These are phyloP conservation scores for Styela plicata DNA, from an alignment of 23 tunicate genomes.

Conservation along the genomic window DNA sequence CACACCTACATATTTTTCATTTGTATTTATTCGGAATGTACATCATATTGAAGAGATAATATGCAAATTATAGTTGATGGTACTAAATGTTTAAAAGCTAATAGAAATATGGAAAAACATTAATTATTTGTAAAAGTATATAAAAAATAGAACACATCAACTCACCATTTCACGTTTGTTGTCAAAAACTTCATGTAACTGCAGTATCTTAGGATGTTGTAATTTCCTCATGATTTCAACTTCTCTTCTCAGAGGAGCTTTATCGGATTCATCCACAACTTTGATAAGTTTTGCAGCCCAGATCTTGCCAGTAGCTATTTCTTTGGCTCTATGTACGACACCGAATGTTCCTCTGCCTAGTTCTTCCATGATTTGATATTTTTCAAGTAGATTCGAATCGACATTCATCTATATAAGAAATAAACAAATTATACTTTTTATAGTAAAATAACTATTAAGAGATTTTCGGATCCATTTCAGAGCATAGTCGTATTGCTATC, in stretches of 20 bases:
- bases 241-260: slow-evolving; percentile 75
- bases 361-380: slow-evolving; percentile 91
- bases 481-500: too few species aligned
- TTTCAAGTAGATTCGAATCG: slow-evolving; percentile 43
- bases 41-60: too few species aligned
- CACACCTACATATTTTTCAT: too few species aligned
- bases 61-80: too few species aligned
- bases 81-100: background rate
- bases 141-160: too few species aligned
- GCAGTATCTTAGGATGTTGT: slow-evolving; percentile 84
- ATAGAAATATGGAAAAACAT: background rate
- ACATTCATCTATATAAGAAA: slow-evolving; percentile 23
- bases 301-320: slow-evolving; percentile 82
- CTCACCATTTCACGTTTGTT: slow-evolving; percentile 66
- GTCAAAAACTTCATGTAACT: slow-evolving; percentile 93
- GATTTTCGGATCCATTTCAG: too few species aligned
- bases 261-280: slow-evolving; percentile 62
- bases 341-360: slow-evolving; percentile 89
- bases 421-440: background rate
- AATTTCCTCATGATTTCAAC: slow-evolving; percentile 86
- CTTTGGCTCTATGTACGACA: slow-evolving; percentile 81
- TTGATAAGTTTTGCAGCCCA: slow-evolving; percentile 70
- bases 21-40: too few species aligned
- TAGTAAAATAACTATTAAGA: too few species aligned
- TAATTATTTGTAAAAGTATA: background rate